Evolutionary conservation across 2,797 vertebrate species (phyloP).

Genomic region (Silurus aristotelis): DNA sequence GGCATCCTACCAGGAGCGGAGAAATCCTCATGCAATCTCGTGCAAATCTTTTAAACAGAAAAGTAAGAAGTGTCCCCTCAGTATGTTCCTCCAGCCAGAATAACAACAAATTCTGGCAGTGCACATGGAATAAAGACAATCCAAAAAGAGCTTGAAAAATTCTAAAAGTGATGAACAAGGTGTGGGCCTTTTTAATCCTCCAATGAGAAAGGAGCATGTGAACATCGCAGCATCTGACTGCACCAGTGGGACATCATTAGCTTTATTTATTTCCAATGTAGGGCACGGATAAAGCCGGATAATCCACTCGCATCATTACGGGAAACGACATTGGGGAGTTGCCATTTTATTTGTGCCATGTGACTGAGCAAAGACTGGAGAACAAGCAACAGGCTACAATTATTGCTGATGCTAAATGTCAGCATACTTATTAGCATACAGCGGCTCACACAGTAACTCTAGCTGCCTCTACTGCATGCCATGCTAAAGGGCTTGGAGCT

Average conservation of each 20-base stretch:
- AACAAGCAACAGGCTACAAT: conserved; percentile 30
- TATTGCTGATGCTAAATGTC: conserved; percentile 39
- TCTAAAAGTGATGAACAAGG: background rate
- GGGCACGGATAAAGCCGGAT: conserved; percentile 40
- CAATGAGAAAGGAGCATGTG: conserved; percentile 26
- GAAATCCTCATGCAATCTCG: conserved; percentile 7
- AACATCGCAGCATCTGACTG: conserved; percentile 27
- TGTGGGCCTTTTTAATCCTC: background rate
- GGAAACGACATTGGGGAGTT: conserved; percentile 34
- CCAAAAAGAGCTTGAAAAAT: background rate
- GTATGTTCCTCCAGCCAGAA: background rate
- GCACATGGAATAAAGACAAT: background rate
- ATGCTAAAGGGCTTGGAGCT: background rate
- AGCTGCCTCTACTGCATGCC: background rate
- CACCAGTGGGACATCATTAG: conserved; percentile 54
- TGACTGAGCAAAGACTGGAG: conserved; percentile 30
- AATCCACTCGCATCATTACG: conserved; percentile 47
- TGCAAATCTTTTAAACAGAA: conserved; percentile 7
- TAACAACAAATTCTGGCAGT: background rate
- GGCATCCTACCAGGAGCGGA: background rate
- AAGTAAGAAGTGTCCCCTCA: background rate
- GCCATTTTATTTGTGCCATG: conserved; percentile 46
- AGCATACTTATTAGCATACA: conserved; percentile 17
- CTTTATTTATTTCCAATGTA: conserved; percentile 52
- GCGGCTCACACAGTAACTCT: background rate